Base-by-base conservation (phyloP, 2,888 invertebrate species). In the Drosophila kambysellisi region DNA sequence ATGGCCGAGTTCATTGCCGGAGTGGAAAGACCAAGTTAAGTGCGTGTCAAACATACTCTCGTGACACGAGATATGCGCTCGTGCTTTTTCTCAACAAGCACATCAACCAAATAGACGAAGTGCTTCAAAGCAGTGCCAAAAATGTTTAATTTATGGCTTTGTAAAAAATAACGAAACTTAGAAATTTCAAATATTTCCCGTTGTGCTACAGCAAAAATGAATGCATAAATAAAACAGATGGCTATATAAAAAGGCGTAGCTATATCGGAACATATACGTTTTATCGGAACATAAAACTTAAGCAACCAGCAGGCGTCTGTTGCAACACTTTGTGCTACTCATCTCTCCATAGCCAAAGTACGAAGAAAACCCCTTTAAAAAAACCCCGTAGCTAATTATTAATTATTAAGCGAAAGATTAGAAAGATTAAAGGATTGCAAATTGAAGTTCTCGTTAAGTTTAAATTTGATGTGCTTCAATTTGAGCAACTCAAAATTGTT, bases 1-100 rank as follows among this genome's bases (percentile, higher is more conserved):
- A 68, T 68, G 65, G 57, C 57, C 53, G 73, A 82, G 70, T 68
- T 82, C 76, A 83, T 79, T 89, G 75, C 74, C 88, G 29, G 29
- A 29, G 20, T 29, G 53, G 8, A 2, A 30, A 30, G 15, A 41
- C n/a, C 8, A 41, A 56, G 39, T 30, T 39, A n/a, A n/a, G 7
- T n/a, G 39, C 29, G 37, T 54, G 11, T 17, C 54, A 6, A 37
- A 17, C 25, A 33, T 20, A 35, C 8, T 6, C 1, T 29, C 39
- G 39, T 56, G 30, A n/a, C 39, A 56, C 39, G 39, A 9, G 15
- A 25, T 17, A 15, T 7, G 0, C 8, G 15, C 32, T 33, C 12
- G n/a, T 41, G 41, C n/a, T 20, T 20, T 41, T 20, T 20, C 5
- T 11, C 11, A 41, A 20, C 11, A 41, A 20, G n/a, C 43, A 20